phyloP scores from a whole-genome alignment of 2,888 invertebrate species.

The Gastrophysa polygoni region DNA sequence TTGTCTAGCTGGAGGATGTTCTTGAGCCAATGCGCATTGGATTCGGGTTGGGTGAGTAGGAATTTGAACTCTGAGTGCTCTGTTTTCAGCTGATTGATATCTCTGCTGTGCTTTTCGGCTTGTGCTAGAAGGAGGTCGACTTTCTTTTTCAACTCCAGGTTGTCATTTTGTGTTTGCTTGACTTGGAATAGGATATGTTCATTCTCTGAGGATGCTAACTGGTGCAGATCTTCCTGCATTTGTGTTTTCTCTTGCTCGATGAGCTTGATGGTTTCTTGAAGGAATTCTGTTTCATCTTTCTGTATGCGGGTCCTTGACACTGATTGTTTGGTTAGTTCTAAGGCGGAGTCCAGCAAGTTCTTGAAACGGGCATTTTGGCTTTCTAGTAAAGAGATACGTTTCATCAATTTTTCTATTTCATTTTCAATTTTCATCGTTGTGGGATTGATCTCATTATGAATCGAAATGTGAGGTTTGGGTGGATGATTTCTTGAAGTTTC shows the following conservation, averaged over 20 bases:
- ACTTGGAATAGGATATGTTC: constrained; percentile 22
- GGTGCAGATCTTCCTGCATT: constrained; percentile 35
- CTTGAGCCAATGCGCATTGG: constrained; percentile 36
- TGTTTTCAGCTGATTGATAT: constrained; percentile 38
- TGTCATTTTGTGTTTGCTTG: constrained; percentile 33
- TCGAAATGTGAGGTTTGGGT: background rate
- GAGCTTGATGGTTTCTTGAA: constrained; percentile 35
- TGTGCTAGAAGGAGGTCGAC: constrained; percentile 26
- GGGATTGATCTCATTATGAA: background rate
- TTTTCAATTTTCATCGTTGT: constrained; percentile 41
- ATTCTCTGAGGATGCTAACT: constrained; percentile 22
- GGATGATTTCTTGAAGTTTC: background rate
- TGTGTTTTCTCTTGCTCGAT: constrained; percentile 39
- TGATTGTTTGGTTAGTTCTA: constrained; percentile 33
- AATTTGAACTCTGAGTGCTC: constrained; percentile 43
- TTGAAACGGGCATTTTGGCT: constrained; percentile 41
- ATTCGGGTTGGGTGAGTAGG: constrained; percentile 39
- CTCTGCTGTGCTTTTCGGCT: constrained; percentile 30
- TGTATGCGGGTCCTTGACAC: constrained; percentile 19
- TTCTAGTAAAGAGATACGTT: constrained; percentile 34
- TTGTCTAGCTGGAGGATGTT: constrained; percentile 38
- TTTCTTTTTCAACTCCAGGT: constrained; percentile 26
- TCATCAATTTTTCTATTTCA: constrained; percentile 39
- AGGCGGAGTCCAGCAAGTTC: constrained; percentile 37
- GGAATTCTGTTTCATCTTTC: constrained; percentile 33